These are phyloP conservation scores for Hyla sarda DNA, from an alignment of 2,113 vertebrate species.

Conservation along the genomic window DNA sequence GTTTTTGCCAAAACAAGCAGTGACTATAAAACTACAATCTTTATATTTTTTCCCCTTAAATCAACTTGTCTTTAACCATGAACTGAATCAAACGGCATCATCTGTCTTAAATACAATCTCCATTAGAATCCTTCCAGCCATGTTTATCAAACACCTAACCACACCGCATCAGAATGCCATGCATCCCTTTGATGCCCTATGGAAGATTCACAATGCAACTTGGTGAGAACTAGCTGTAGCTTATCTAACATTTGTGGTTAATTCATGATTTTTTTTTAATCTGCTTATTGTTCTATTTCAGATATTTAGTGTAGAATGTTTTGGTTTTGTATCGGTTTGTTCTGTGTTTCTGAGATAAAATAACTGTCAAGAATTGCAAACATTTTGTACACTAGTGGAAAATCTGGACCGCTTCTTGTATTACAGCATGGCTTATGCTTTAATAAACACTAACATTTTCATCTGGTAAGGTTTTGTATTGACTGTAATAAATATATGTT, in stretches of 20 bases:
- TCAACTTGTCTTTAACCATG: too few relatives aligned
- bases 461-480: not conserved
- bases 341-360: not conserved
- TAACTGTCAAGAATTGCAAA: not conserved
- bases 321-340: conserved; percentile 6
- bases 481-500: not conserved
- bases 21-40: not conserved
- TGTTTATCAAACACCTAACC: not conserved
- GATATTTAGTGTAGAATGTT: conserved; percentile 15
- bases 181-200: not conserved
- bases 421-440: conserved; percentile 51
- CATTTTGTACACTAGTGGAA: conserved; percentile 33
- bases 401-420: conserved; percentile 22
- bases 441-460: conserved; percentile 54
- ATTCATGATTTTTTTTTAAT: not conserved
- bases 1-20: not conserved
- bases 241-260: not conserved
- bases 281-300: not conserved
- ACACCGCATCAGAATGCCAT: not conserved
- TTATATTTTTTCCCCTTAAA: not conserved
- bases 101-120: too few relatives aligned
- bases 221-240: not conserved
- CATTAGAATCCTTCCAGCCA: not conserved
- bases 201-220: too few relatives aligned
- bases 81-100: too few relatives aligned